Conservation (phyloP, 2,113 vertebrate species). For the western clawed frog (Xenopus tropicalis) region UCB_Xtro_10.0 CM004447.2:34004501-34005000, state of each 20-base stretch:
- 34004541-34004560: neutral
- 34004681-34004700: conserved; percentile 99
- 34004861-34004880: conserved; percentile 99
- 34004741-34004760: conserved; percentile 89
- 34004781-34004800: conserved; percentile 84
- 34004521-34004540: neutral
- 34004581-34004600: conserved; percentile 75
- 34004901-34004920: too few species aligned
- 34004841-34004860: conserved; percentile 94
- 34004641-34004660: conserved; percentile 99
- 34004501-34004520: neutral
- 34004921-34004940: too few species aligned
- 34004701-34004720: conserved; percentile 99
- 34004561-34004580: conserved; percentile 67
- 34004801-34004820: conserved; percentile 90
- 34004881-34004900: conserved; percentile 71
- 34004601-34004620: conserved; percentile 75
- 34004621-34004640: conserved; percentile 86
- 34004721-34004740: conserved; percentile 99
- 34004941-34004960: too few species aligned
- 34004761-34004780: conserved; percentile 76
- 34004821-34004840: conserved; percentile 99
- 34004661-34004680: conserved; percentile 98
- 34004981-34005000: too few species aligned
- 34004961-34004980: too few species aligned